Conservation (phyloP, 2,113 vertebrate species). For the Apodemus speciosus region DNA sequence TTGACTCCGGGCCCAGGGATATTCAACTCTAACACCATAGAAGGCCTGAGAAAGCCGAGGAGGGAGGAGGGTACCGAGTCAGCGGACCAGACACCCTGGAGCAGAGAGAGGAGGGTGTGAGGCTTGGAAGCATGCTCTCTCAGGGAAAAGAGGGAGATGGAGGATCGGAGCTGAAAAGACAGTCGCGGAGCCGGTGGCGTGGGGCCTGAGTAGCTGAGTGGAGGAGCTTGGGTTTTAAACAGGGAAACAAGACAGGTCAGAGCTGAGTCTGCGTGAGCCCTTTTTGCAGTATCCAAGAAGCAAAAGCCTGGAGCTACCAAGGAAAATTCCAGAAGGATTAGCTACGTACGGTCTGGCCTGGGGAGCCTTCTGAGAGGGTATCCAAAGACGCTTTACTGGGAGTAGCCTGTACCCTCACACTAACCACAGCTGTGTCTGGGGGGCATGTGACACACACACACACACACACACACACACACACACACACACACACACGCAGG, state of each 20-base stretch:
- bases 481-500: no score
- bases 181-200: neutral
- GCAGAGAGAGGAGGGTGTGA: accelerated
- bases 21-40: neutral
- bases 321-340: neutral
- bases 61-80: neutral
- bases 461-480: no score
- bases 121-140: accelerated
- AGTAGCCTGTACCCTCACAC: neutral
- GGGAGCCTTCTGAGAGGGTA: neutral
- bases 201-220: neutral
- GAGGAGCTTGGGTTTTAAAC: neutral
- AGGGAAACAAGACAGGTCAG: neutral
- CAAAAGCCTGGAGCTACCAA: neutral
- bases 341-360: neutral
- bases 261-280: neutral
- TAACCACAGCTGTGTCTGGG: neutral
- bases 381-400: no score
- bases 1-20: neutral
- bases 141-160: neutral
- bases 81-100: accelerated
- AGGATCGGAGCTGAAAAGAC: neutral
- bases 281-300: neutral
- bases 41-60: neutral
- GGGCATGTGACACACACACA: no score